A percentile compares a stretch with the other conserved stretches of the same genome.
phyloP scores from a whole-genome alignment of 2,113 vertebrate species.

The Hippopotamus amphibius region DNA sequence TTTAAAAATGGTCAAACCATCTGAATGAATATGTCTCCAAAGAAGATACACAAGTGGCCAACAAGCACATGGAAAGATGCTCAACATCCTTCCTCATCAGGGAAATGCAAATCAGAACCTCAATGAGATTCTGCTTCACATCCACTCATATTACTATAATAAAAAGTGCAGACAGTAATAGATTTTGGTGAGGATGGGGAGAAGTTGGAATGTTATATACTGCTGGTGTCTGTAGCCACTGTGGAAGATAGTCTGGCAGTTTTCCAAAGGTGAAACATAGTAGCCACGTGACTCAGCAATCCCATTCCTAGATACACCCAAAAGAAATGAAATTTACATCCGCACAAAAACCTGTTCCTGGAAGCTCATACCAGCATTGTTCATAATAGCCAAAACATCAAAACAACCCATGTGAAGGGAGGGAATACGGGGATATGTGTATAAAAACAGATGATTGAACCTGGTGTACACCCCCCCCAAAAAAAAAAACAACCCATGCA shows the following conservation, averaged over 20 bases:
- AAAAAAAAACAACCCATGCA: background rate
- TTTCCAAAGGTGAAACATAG: background rate
- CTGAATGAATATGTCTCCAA: background rate
- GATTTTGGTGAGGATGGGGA: rapidly evolving
- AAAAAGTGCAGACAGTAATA: background rate
- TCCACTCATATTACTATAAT: background rate
- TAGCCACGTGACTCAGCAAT: background rate
- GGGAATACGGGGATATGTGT: too few species aligned
- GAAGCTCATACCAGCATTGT: too few species aligned
- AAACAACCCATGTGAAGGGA: background rate
- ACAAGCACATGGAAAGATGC: background rate
- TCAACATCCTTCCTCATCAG: background rate
- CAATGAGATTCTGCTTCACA: background rate
- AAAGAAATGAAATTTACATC: background rate
- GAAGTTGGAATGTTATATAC: background rate
- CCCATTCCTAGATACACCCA: background rate
- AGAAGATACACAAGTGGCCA: background rate
- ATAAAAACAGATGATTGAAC: too few species aligned
- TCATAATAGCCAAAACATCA: background rate
- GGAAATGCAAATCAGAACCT: background rate
- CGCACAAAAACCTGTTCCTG: background rate
- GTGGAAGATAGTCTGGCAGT: background rate
- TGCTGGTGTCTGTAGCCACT: rapidly evolving
- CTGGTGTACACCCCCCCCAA: too few species aligned
- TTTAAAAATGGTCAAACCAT: background rate